Evolutionary conservation across 1,140 invertebrate genomes (phyloP), one percentile per base, ranked within the genome.

Genomic region (Drosophila bocki): DNA sequence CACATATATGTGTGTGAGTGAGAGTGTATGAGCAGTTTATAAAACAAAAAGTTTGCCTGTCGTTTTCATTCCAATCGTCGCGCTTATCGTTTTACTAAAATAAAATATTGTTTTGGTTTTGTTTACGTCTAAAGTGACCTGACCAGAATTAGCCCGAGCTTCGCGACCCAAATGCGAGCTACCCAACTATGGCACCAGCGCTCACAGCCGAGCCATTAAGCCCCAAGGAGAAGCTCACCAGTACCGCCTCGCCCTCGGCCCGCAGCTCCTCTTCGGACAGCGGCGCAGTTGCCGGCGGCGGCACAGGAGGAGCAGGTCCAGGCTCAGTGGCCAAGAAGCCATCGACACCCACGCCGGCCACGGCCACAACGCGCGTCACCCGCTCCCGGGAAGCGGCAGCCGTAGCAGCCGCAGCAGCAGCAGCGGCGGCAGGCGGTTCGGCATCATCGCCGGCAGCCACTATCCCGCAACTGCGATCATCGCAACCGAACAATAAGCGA

Each of bases 131-230:
- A 32, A 54, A 63, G 60, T 35, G 60, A 62, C 48, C 63, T 68
- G 48, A 35, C 50, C 67, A 70, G 67, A 48, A 67, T 44, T 70
- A 68, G 50, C 12, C 26, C 35, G 17, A 47, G 32, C n/a, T 64
- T 47, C 22, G 58, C 45, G 35, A 32, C 58, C 32, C 45, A 54
- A 67, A 37, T 56, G 60, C 48, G 57, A 67, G 45, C 54, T 26
- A 47, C 68, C 63, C 76, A 72, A 92, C 69, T 68, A 94, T 94
- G 94, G 94, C 94, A 93, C 94, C 94, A 92, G 94, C 94, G 92
- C 94, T 94, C 70, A 93, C 93, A 45, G 93, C 94, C 41, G 93
- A 94, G 91, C 93, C 93, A 87, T 64, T 92, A 68, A 92, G 90
- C 83, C 80, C 86, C 44, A 92, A 87, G 53, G 91, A 92, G 76